Evolutionary conservation across 2,113 vertebrate species (phyloP), one percentile per base, ranked within the genome.

Genomic region (Dermatemys mawii): DNA sequence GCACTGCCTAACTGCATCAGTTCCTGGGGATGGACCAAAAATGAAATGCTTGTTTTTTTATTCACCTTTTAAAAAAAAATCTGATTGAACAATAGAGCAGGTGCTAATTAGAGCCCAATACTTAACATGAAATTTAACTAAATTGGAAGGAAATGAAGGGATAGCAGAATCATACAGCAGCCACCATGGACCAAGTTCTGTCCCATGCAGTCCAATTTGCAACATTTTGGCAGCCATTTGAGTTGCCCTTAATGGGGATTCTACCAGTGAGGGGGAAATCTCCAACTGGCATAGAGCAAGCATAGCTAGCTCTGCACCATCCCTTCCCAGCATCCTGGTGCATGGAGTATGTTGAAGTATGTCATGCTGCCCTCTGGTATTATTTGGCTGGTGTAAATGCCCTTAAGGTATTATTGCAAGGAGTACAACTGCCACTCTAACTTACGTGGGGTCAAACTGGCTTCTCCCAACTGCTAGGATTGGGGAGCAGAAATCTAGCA

Each of bases 41-140:
- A 93, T 1, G 17, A 95, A 83, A 44, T 82, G 41, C 63, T 54
- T 0, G 0, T 86, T 90, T 91, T 84, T 50, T 81, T 67, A 87
- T 96, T 96, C 95, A 91, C 89, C 94, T 85, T 86, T 76, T 87
- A 95, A 82, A 82, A 79, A 95, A 91, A 67, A 57, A 87, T 90
- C 19, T 88, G 92, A 79, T 85, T 89, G 1, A 13, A 89, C 70
- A 91, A 67, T 29, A 55, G 78, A 57, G 13, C 50, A 89, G 54
- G 78, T 11, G 60, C 32, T 93, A 84, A 50, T 84, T 75, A 95
- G 80, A 84, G 95, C 27, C 76, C 84, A 60, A 41, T 54, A 67
- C 78, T 1, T 50, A 78, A 51, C 3, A 38, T 49, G 78, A 60
- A 88, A 89, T 93, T 63, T 73, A 24, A 73, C 21, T 38, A 70